These are phyloP conservation scores for Teleogryllus oceanicus DNA, from an alignment of 2,888 invertebrate genomes.

Conservation along the genomic window DNA sequence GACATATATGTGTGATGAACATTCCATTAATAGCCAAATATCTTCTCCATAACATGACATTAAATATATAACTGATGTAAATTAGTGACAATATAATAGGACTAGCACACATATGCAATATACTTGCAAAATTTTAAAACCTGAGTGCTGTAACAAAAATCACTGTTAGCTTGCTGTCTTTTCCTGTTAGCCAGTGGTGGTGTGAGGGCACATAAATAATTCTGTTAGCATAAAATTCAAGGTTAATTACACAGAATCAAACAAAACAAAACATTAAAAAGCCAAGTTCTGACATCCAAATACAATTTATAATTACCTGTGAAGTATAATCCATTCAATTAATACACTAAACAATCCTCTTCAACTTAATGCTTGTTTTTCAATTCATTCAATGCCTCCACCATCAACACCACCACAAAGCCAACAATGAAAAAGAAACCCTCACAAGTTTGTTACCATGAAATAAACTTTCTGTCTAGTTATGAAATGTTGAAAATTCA, in stretches of 20 bases:
- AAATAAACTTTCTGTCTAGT: not conserved
- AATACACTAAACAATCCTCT: not conserved
- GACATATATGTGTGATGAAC: no score
- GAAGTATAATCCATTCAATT: constrained; percentile 2
- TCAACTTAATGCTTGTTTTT: constrained; percentile 19
- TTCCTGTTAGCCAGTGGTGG: constrained; percentile 30
- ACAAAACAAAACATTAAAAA: constrained; percentile 23
- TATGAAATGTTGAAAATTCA: constrained; percentile 20
- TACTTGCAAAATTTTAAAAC: no score
- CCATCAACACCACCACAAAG: constrained; percentile 21
- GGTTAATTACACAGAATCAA: not conserved
- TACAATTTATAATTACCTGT: constrained; percentile 20
- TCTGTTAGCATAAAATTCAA: not conserved
- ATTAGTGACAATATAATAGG: no score
- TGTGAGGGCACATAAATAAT: constrained; percentile 21
- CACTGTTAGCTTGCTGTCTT: not conserved
- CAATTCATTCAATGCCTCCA: not conserved
- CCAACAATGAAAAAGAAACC: constrained; percentile 22
- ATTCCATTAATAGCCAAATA: no score
- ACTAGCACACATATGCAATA: no score
- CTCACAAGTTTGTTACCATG: not conserved
- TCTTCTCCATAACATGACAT: no score
- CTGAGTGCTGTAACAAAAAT: no score
- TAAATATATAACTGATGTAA: no score
- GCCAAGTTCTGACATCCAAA: not conserved